A percentile compares a stretch with the other conserved stretches of the same genome.
Evolutionary conservation across 2,113 vertebrate genomes (phyloP).

Genomic region (Mohoua ochrocephala): DNA sequence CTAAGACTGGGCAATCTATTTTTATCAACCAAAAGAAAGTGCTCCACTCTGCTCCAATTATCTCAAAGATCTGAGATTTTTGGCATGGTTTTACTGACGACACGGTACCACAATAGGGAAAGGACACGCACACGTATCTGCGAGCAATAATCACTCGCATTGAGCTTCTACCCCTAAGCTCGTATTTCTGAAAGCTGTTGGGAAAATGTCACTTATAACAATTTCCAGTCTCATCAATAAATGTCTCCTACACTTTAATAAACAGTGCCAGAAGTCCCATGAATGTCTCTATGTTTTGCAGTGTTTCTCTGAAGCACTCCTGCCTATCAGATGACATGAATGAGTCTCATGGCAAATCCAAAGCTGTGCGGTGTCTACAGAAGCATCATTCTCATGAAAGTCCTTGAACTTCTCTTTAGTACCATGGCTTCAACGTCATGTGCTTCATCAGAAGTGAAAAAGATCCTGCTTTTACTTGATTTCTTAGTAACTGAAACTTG

Average conservation of each 20-base stretch:
- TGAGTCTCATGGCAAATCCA: background rate
- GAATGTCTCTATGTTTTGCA: background rate
- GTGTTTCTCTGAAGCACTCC: background rate
- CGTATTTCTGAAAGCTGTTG: background rate
- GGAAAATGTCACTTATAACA: background rate
- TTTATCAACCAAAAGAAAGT: background rate
- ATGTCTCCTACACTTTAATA: background rate
- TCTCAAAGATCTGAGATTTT: background rate
- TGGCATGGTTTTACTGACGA: background rate
- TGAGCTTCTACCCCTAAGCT: background rate
- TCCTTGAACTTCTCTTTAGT: background rate
- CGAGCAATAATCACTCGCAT: background rate
- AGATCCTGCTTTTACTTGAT: background rate
- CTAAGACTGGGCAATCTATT: background rate
- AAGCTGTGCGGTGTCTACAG: background rate
- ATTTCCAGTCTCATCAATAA: background rate
- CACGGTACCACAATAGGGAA: rapidly evolving
- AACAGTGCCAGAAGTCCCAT: background rate
- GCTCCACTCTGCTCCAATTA: background rate
- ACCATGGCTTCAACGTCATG: background rate
- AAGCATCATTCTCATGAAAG: background rate
- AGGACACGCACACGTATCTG: background rate
- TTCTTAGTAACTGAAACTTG: background rate
- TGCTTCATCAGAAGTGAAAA: background rate
- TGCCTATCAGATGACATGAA: background rate